phyloP scores from a whole-genome alignment of 2,113 vertebrate genomes.

The Azemiops feae region DNA sequence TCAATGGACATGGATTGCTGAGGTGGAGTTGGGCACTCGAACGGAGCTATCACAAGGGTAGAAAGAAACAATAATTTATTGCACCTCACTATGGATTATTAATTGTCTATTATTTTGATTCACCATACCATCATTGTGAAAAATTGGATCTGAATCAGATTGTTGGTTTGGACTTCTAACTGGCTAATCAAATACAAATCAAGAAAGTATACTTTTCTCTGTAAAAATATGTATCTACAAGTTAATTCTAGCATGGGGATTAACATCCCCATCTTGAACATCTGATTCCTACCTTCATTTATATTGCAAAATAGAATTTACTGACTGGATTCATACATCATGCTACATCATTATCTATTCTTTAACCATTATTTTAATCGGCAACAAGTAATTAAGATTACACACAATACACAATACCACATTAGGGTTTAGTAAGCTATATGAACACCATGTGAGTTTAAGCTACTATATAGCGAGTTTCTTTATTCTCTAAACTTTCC shows the following conservation, averaged over 20 bases:
- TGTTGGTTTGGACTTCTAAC: neutral
- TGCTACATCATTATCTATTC: neutral
- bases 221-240: neutral
- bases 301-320: neutral
- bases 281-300: neutral
- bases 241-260: neutral
- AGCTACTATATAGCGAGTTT: neutral
- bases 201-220: neutral
- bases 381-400: neutral
- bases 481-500: neutral
- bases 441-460: neutral
- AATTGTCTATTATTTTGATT: neutral
- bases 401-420: neutral
- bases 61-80: neutral
- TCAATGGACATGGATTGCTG: neutral
- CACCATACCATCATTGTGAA: neutral
- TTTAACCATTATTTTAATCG: neutral
- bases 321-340: neutral
- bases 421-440: neutral
- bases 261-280: neutral
- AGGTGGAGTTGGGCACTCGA: neutral
- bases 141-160: neutral
- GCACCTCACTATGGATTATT: neutral
- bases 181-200: neutral
- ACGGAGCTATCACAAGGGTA: slow-evolving; percentile 1